Evolutionary conservation across 2,113 vertebrate species (phyloP).

Genomic region (Melanocharis versteri): DNA sequence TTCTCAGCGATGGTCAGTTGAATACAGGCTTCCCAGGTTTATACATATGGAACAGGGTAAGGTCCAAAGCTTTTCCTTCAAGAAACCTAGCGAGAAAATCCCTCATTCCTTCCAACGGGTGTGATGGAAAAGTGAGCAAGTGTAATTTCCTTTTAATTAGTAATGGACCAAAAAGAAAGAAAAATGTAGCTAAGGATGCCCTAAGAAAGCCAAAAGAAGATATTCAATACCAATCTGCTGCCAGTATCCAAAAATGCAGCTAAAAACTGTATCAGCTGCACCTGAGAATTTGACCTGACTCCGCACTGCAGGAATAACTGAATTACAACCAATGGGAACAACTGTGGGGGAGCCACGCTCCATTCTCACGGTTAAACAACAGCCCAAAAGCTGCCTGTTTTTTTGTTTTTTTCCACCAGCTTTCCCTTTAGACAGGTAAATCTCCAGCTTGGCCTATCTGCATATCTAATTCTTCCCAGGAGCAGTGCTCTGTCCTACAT

Average conservation of each 20-base stretch:
- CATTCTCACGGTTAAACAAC: background rate
- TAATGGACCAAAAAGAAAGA: background rate
- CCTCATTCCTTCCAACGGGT: background rate
- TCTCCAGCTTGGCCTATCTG: background rate
- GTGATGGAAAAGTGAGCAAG: background rate
- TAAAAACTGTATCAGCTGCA: background rate
- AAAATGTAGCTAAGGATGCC: background rate
- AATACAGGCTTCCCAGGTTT: background rate
- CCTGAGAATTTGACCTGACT: background rate
- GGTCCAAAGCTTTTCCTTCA: background rate
- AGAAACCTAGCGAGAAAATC: background rate
- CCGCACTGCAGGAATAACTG: background rate
- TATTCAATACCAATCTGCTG: background rate
- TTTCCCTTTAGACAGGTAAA: background rate
- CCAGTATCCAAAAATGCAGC: background rate
- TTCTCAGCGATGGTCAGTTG: background rate
- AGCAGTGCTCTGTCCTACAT: background rate
- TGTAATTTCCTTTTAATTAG: background rate
- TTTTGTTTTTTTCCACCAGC: background rate
- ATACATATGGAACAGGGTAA: background rate
- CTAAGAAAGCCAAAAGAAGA: background rate
- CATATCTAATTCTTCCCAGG: background rate
- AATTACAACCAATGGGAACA: background rate
- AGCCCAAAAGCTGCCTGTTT: background rate
- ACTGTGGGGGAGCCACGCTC: rapidly evolving